Percentiles rank a stretch among this genome's conserved stretches.
These are phyloP conservation scores for Elmis aenea DNA, from an alignment of 2,888 invertebrate species.

Conservation along the genomic window DNA sequence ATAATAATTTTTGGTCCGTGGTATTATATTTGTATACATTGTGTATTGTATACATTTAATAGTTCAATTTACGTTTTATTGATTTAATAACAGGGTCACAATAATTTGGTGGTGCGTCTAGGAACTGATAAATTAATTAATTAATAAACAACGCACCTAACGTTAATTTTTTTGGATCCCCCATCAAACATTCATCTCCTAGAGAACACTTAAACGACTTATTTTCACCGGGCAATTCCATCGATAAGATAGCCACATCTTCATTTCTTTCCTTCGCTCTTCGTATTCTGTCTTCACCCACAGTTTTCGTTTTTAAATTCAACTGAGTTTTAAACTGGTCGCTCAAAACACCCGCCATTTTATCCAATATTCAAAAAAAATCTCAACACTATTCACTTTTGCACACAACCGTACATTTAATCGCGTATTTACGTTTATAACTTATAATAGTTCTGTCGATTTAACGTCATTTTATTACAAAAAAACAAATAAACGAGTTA, in stretches of 20 bases:
- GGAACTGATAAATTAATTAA: no score
- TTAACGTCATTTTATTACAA: not conserved
- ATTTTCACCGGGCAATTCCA: constrained; percentile 72
- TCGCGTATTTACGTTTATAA: no score
- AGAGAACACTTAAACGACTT: constrained; percentile 71
- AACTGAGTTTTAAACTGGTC: constrained; percentile 71
- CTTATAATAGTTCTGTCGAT: no score
- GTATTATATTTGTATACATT: no score
- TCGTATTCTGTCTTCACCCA: constrained; percentile 76
- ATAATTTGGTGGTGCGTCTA: no score
- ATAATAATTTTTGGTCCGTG: no score
- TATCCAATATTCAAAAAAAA: constrained; percentile 16
- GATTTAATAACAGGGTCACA: no score
- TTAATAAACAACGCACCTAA: constrained; percentile 63
- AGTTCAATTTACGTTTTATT: no score
- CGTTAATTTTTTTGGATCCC: constrained; percentile 70
- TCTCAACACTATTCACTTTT: not conserved
- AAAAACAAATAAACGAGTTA: constrained; percentile 1
- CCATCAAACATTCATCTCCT: constrained; percentile 68
- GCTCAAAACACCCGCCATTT: constrained; percentile 74
- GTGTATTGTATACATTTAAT: no score
- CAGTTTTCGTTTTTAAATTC: constrained; percentile 70
- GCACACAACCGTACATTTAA: no score
- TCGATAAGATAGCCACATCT: constrained; percentile 81
- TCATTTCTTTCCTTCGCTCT: constrained; percentile 78